phyloP scores from a whole-genome alignment of 1,140 invertebrate genomes.

The Saccostrea glomerata region DNA sequence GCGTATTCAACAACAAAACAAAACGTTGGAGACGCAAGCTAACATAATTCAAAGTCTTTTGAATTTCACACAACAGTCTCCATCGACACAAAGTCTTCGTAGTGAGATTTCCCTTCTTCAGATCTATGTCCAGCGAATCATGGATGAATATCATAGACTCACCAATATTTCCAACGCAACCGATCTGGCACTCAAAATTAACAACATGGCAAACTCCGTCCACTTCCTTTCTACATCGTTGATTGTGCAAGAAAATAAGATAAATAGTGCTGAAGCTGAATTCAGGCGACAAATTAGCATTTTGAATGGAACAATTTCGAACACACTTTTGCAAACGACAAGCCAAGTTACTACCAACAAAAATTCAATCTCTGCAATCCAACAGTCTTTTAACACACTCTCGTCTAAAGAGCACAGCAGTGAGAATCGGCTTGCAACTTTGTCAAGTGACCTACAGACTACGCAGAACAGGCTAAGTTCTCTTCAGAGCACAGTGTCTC shows the following conservation, averaged over 20 bases:
- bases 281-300: too few relatives aligned
- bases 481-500: neutral
- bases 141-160: slow-evolving; percentile 1
- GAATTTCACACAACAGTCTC: neutral
- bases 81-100: neutral
- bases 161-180: neutral
- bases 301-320: too few relatives aligned
- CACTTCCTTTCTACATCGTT: neutral
- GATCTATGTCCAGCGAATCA: neutral
- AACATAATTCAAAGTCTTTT: neutral
- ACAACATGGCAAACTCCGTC: neutral
- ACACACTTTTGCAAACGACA: too few relatives aligned
- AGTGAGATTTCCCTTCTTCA: neutral
- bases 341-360: too few relatives aligned
- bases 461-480: neutral
- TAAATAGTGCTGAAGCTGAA: neutral
- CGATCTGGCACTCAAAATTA: neutral
- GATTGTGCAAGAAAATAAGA: neutral
- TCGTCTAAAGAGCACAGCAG: neutral
- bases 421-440: neutral
- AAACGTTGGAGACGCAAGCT: neutral
- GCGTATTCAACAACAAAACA: neutral
- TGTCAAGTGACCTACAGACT: neutral
- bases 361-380: too few relatives aligned
- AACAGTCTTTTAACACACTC: neutral